Evolutionary conservation across 1,140 invertebrate species (phyloP).

Genomic region (Lethocerus indicus): DNA sequence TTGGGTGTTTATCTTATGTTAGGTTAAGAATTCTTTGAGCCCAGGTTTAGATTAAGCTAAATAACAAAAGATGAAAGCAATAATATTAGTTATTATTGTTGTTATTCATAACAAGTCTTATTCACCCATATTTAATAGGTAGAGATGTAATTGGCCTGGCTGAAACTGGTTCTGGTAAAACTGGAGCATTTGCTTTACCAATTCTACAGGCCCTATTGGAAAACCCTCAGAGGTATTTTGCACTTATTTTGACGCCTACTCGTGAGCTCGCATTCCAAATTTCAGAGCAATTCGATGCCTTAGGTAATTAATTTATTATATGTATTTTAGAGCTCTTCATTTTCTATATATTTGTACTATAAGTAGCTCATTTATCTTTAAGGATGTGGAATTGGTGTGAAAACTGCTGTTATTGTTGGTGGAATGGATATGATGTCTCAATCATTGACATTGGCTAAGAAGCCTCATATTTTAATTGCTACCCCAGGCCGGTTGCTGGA

Average conservation of each 20-base stretch:
- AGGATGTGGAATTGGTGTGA: constrained; percentile 74
- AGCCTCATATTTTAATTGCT: constrained; percentile 88
- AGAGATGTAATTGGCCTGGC: constrained; percentile 93
- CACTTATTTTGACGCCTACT: constrained; percentile 87
- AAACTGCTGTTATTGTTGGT: constrained; percentile 90
- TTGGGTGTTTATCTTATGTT: too few species aligned
- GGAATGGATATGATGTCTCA: constrained; percentile 97
- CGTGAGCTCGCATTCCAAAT: constrained; percentile 95
- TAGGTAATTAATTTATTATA: constrained; percentile 34
- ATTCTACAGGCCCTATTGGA: constrained; percentile 74
- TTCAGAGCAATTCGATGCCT: constrained; percentile 87
- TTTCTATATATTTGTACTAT: not conserved
- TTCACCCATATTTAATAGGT: constrained; percentile 34
- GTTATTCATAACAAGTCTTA: too few species aligned
- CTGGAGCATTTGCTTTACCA: constrained; percentile 90
- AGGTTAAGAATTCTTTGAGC: too few species aligned
- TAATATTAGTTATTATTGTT: too few species aligned
- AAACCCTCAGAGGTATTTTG: constrained; percentile 86
- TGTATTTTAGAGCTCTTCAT: not conserved
- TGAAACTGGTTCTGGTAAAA: constrained; percentile 97
- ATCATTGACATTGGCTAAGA: constrained; percentile 74
- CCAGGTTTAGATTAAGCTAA: too few species aligned
- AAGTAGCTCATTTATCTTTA: not conserved
- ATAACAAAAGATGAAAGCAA: too few species aligned
- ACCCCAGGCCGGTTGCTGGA: constrained; percentile 81